Conservation (phyloP, 2,113 vertebrate species). For the Pan troglodytes region NHGRI_mPanTro3-v2.1_pri NC_072411.2:128791001-128791500, state of each 20-base stretch:
- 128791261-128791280: not conserved
- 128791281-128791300: not conserved
- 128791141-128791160: not conserved
- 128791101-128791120: not conserved
- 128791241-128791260: not conserved
- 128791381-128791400: not conserved
- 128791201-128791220: not conserved
- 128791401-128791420: not conserved
- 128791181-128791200: not conserved
- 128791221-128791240: not conserved
- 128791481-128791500: not conserved
- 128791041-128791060: not conserved
- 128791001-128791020: not conserved
- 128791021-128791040: not conserved
- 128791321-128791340: not conserved
- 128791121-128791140: not conserved
- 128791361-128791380: not conserved
- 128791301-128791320: not conserved
- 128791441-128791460: not conserved
- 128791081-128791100: not conserved
- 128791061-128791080: not conserved
- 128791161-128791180: not conserved
- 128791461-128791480: not conserved
- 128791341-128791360: not conserved
- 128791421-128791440: not conserved